These are phyloP conservation scores for Apostichopus japonicus DNA, from an alignment of 35 echinoderm and acorn worm species.

Conservation along the genomic window DNA sequence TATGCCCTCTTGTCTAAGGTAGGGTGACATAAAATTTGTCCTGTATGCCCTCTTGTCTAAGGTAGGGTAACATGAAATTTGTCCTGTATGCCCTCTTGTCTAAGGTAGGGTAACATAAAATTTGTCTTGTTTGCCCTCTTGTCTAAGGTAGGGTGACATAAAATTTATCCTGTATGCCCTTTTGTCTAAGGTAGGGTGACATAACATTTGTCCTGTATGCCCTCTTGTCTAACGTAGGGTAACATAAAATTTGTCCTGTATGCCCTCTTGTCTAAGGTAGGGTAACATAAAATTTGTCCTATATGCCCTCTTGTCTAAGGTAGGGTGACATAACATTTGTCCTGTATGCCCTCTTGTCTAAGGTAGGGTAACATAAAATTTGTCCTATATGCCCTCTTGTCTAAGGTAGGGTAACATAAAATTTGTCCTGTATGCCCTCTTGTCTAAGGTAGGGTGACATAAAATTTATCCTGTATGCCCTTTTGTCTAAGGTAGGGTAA, in stretches of 20 bases:
- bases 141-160: conserved; percentile 69
- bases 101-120: conserved; percentile 67
- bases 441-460: conserved; percentile 1
- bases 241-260: conserved; percentile 64
- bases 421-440: too few species aligned
- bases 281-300: background rate
- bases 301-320: too few species aligned
- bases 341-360: conserved; percentile 76
- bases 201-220: conserved; percentile 70
- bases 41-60: too few species aligned
- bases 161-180: too few species aligned
- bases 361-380: conserved; percentile 70
- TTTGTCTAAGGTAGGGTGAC: background rate
- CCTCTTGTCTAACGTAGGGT: conserved; percentile 82
- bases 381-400: conserved; percentile 76
- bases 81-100: conserved; percentile 77
- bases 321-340: conserved; percentile 62
- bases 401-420: conserved; percentile 66
- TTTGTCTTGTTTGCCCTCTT: conserved; percentile 78
- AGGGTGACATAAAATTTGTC: background rate
- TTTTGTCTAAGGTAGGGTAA: conserved; percentile 80
- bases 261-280: conserved; percentile 87
- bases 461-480: conserved; percentile 71
- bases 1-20: conserved; percentile 90
- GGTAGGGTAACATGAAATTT: conserved; percentile 58